Evolutionary conservation across 2,113 vertebrate species (phyloP).

Genomic region (Pseudorasbora parva): DNA sequence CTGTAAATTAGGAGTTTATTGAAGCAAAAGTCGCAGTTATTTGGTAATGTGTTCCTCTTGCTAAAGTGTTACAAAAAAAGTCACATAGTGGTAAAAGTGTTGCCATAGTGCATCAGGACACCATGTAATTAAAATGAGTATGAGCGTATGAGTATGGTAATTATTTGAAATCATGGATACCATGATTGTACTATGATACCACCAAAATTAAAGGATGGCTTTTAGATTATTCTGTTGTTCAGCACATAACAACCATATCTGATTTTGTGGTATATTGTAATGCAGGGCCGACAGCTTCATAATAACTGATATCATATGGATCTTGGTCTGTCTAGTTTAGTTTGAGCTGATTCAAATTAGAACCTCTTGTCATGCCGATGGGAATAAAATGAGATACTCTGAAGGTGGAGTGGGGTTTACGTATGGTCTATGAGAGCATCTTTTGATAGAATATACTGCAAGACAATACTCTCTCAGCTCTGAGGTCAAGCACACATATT

Average conservation of each 20-base stretch:
- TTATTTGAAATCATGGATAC: not conserved
- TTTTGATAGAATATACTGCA: conserved; percentile 23
- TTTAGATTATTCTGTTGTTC: not conserved
- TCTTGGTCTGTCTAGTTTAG: not conserved
- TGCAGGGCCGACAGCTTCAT: not conserved
- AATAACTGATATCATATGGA: not conserved
- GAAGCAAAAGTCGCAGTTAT: no score
- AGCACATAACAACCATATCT: not conserved
- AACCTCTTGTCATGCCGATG: conserved; percentile 1
- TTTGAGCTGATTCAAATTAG: not conserved
- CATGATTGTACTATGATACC: not conserved
- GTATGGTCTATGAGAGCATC: conserved; percentile 20
- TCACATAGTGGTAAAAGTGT: no score
- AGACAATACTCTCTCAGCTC: conserved; percentile 46
- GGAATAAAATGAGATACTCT: conserved; percentile 17
- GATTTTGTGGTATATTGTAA: not conserved
- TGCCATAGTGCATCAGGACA: no score
- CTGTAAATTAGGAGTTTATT: no score
- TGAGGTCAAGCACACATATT: conserved; percentile 35
- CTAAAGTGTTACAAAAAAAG: no score
- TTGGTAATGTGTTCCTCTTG: no score
- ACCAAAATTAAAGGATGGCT: not conserved
- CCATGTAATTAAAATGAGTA: no score
- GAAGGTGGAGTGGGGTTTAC: conserved; percentile 22
- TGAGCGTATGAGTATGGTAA: not conserved